These are phyloP conservation scores for Aphaenogaster ashmeadi DNA, from an alignment of 1,140 invertebrate species.

Conservation along the genomic window DNA sequence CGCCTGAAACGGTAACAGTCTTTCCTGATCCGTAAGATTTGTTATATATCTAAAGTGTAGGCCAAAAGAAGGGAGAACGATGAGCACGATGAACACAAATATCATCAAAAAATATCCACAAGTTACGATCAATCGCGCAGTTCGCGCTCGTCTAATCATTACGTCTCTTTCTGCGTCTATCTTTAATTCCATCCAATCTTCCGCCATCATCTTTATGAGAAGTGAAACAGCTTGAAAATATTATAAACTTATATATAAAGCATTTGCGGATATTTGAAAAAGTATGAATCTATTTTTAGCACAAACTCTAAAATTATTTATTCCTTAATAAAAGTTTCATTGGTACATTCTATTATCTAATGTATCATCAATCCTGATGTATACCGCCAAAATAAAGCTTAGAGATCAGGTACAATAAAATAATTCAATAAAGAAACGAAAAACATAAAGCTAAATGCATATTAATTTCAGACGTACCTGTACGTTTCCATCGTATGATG, in stretches of 20 bases:
- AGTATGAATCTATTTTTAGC: background rate
- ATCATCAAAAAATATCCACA: background rate
- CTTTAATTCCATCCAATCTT: conserved; percentile 51
- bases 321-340: background rate
- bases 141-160: conserved; percentile 5
- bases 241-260: background rate
- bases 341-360: background rate
- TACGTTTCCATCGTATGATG: conserved; percentile 11
- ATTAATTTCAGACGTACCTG: conserved; percentile 16
- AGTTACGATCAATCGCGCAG: background rate
- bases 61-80: conserved; percentile 34
- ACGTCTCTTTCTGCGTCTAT: conserved; percentile 4
- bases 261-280: background rate
- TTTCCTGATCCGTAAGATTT: background rate
- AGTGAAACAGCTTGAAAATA: background rate
- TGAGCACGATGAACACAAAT: background rate
- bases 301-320: background rate
- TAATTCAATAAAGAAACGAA: background rate
- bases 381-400: background rate
- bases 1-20: background rate
- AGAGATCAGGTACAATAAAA: background rate
- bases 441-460: background rate
- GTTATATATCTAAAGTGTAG: background rate
- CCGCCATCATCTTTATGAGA: conserved; percentile 42
- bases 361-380: background rate